Evolutionary conservation across 2,888 invertebrate species (phyloP), one percentile per base, ranked within the genome.

Genomic region (Sphaeridia pumilis): DNA sequence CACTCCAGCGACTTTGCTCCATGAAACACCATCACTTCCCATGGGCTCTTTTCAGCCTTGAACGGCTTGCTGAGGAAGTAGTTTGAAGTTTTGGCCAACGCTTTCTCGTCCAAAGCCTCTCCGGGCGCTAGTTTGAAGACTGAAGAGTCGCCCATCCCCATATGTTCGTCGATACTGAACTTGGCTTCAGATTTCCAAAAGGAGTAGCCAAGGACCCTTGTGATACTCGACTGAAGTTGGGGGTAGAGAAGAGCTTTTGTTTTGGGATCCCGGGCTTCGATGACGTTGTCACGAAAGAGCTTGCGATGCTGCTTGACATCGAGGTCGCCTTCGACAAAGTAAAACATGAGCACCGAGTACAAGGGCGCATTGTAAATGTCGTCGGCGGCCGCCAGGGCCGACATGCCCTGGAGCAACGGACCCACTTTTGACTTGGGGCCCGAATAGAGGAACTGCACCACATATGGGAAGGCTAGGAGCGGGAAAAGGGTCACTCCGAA

Each of bases 11-110:
- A 34, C 17, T 45, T 20, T 24, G 45, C 51, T n/a, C 36, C 51
- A 51, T 45, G 44, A 36, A 45, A 51, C 3, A 51, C 14, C 38
- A 51, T 35, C 12, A 51, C 38, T 36, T 51, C 51, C 51, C 51
- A 51, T 17, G 51, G 51, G 17, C 44, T 44, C n/a, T 27, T 34
- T 14, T 51, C 26, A 10, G 20, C 10, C 2, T 25, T 25, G 27
- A 51, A 51, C 12, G 51, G 51, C 17, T 45, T 35, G 36, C 35
- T 31, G 2, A 51, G 36, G 20, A 51, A 45, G 3, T 51, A 44
- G 27, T 51, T 51, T 5, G 44, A 35, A 17, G 51, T 35, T 3
- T 34, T n/a, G 27, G 44, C 44, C 25, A 51, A 24, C 10, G 36
- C 44, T 25, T 51, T 7, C 25, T 51, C 51, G 27, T 51, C 36